A percentile compares a stretch with the other conserved stretches of the same genome.
Conservation (phyloP, 2,113 vertebrate genomes). For the Eubucco bourcierii region DNA sequence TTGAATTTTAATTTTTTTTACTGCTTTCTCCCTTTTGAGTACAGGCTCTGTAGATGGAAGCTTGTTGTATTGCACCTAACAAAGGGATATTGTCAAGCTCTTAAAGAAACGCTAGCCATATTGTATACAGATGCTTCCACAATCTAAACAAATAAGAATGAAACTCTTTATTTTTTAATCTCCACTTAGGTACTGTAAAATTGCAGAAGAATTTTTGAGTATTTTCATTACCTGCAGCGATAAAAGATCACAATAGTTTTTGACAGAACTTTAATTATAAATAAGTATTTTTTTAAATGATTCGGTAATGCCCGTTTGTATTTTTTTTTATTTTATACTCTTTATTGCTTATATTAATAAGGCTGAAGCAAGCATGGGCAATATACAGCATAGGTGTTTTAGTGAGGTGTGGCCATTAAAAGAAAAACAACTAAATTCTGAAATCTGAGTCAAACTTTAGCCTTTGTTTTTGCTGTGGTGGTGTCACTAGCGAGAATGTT, state of each 20-base stretch:
- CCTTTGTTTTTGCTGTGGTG: not conserved
- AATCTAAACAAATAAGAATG: not conserved
- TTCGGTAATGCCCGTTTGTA: conserved; percentile 1
- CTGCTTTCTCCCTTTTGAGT: not conserved
- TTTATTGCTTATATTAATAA: not conserved
- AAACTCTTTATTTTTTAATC: conserved; percentile 24
- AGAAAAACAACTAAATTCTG: not conserved
- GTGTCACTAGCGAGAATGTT: not conserved
- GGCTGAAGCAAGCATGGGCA: not conserved
- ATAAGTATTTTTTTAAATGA: conserved; percentile 42
- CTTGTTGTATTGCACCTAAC: not conserved
- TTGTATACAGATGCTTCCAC: not conserved
- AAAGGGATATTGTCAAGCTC: not conserved
- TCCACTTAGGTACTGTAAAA: conserved; percentile 34
- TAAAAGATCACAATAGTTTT: conserved; percentile 48
- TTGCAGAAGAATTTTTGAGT: conserved; percentile 31
- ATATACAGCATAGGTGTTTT: not conserved
- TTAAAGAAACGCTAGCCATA: not conserved
- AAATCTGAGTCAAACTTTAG: not conserved
- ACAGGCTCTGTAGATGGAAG: not conserved
- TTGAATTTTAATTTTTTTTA: not conserved
- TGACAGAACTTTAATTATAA: conserved; percentile 35
- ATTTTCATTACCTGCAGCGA: conserved; percentile 47
- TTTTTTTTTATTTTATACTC: conserved; percentile 23
- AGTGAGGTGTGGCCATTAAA: not conserved